phyloP scores from a whole-genome alignment of 2,797 vertebrate genomes.

The Sebastes nivosus region DNA sequence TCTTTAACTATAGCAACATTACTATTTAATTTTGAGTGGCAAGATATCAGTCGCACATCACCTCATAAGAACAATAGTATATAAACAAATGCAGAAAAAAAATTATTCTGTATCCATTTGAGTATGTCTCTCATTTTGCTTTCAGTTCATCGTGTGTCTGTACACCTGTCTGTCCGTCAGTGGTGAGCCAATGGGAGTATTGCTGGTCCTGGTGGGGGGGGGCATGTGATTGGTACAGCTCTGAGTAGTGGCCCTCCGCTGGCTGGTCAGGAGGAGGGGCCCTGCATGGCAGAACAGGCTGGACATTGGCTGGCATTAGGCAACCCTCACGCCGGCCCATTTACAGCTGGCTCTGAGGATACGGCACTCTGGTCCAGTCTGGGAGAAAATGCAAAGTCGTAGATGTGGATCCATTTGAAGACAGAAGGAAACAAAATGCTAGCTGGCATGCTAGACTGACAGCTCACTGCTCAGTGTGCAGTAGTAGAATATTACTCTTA shows the following conservation, averaged over 20 bases:
- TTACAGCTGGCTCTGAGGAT: slow-evolving; percentile 86
- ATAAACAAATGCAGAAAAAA: slow-evolving; percentile 97
- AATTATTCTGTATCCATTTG: slow-evolving; percentile 88
- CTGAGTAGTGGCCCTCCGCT: slow-evolving; percentile 79
- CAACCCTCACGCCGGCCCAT: slow-evolving; percentile 91
- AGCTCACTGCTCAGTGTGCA: neutral
- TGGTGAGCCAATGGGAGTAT: slow-evolving; percentile 90
- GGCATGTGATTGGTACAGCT: slow-evolving; percentile 80
- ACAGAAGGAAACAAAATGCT: neutral
- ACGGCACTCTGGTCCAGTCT: slow-evolving; percentile 86
- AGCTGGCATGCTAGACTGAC: neutral
- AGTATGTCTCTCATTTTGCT: slow-evolving; percentile 82
- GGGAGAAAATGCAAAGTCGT: neutral
- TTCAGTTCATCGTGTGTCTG: slow-evolving; percentile 89
- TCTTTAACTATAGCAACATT: slow-evolving; percentile 93
- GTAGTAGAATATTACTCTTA: neutral
- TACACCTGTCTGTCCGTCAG: slow-evolving; percentile 85
- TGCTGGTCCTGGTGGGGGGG: slow-evolving; percentile 95
- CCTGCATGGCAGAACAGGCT: slow-evolving; percentile 82
- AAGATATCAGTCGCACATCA: slow-evolving; percentile 91
- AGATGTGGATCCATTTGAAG: neutral
- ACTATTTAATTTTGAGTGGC: slow-evolving; percentile 90
- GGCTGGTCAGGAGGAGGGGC: slow-evolving; percentile 76
- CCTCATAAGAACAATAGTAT: slow-evolving; percentile 95
- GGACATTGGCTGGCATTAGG: slow-evolving; percentile 39